A percentile compares a stretch with the other conserved stretches of the same genome.
phyloP scores from a whole-genome alignment of 1,140 invertebrate species.

The Aphis gossypii region DNA sequence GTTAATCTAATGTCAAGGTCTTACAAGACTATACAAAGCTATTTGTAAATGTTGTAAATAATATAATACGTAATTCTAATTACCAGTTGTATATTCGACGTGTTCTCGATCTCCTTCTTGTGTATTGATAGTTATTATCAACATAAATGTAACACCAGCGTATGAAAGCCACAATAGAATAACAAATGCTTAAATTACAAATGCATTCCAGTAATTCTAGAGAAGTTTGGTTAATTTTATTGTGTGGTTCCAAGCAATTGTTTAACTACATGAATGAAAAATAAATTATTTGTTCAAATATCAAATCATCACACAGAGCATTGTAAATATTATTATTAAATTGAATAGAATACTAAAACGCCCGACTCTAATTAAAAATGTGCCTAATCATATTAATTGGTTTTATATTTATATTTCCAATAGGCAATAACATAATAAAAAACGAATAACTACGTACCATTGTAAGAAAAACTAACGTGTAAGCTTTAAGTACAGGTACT shows the following conservation, averaged over 20 bases:
- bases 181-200: background rate
- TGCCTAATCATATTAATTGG: background rate
- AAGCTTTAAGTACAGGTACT: background rate
- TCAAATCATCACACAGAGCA: background rate
- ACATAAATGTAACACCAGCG: background rate
- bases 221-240: background rate
- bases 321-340: background rate
- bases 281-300: background rate
- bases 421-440: background rate
- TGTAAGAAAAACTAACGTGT: background rate
- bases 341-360: background rate
- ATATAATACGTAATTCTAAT: background rate
- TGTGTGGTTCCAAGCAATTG: background rate
- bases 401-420: background rate
- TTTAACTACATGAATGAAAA: conserved; percentile 1
- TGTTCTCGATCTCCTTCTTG: background rate
- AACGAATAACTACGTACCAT: background rate
- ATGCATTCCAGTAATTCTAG: background rate
- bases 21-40: background rate
- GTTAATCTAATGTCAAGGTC: background rate
- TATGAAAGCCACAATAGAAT: background rate
- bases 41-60: background rate
- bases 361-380: background rate
- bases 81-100: background rate
- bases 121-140: background rate